Evolutionary conservation across 2,797 vertebrate species (phyloP).

Genomic region (Pantherophis alleghaniensis): DNA sequence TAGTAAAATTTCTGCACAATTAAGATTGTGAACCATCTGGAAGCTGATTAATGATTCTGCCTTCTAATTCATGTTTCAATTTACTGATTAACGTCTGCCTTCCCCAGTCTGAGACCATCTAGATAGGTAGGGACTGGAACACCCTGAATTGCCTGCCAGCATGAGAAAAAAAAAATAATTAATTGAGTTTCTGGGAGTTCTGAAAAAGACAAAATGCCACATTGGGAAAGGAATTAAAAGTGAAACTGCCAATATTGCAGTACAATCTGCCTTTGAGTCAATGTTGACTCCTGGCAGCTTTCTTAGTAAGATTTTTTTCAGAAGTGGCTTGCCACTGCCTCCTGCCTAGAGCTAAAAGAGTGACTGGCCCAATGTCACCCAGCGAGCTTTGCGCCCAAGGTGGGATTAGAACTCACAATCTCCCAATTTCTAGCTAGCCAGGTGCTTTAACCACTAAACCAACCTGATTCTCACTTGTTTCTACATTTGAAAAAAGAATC

Average conservation of each 20-base stretch:
- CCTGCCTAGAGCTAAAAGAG: neutral
- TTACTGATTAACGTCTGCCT: neutral
- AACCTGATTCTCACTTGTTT: neutral
- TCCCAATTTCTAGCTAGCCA: neutral
- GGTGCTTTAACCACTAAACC: neutral
- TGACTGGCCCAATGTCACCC: neutral
- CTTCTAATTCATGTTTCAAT: neutral
- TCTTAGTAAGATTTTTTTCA: neutral
- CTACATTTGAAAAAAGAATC: neutral
- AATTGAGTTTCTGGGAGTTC: neutral
- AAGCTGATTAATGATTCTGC: neutral
- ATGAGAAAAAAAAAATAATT: neutral
- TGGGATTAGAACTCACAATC: neutral
- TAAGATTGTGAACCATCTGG: neutral
- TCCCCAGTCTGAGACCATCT: neutral
- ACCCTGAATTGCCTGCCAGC: neutral
- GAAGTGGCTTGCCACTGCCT: neutral
- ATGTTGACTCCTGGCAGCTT: neutral
- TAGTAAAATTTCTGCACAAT: conserved; percentile 1
- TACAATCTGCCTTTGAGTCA: neutral
- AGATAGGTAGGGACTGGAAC: neutral
- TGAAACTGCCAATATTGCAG: neutral
- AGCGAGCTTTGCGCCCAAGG: neutral
- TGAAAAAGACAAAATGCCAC: neutral
- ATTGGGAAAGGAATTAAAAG: neutral